phyloP scores from a whole-genome alignment of 2,888 invertebrate species.

The Platerodrilus igneus region DNA sequence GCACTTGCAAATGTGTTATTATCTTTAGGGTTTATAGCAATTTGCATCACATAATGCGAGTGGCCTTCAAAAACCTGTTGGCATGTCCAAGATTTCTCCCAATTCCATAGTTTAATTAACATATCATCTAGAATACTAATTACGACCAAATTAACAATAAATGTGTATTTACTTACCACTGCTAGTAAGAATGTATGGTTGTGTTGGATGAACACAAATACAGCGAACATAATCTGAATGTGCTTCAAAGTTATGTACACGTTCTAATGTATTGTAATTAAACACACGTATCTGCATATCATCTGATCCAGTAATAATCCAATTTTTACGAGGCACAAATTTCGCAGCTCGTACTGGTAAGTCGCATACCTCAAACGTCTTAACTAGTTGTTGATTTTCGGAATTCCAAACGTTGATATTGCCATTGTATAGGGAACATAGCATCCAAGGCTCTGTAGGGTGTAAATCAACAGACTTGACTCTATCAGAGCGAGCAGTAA shows the following conservation, averaged over 20 bases:
- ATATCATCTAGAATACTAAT: slow-evolving; percentile 75
- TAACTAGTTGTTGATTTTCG: slow-evolving; percentile 87
- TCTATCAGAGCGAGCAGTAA: slow-evolving; percentile 96
- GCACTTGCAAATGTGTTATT: slow-evolving; percentile 99
- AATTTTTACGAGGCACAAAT: slow-evolving; percentile 96
- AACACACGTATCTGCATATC: slow-evolving; percentile 93
- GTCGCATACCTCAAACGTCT: slow-evolving; percentile 92
- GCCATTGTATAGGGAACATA: slow-evolving; percentile 97
- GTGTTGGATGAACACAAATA: slow-evolving; percentile 95
- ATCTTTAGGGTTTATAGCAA: slow-evolving; percentile 98
- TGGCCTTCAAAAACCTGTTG: slow-evolving; percentile 99
- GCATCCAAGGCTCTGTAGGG: slow-evolving; percentile 97
- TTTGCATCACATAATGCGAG: slow-evolving; percentile 99
- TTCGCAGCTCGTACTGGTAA: slow-evolving; percentile 93
- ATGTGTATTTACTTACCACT: slow-evolving; percentile 69
- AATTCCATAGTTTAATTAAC: slow-evolving; percentile 98
- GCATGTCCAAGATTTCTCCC: slow-evolving; percentile 98
- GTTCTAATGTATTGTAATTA: slow-evolving; percentile 97
- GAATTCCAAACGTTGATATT: slow-evolving; percentile 99
- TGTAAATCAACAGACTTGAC: slow-evolving; percentile 98
- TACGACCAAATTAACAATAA: slow-evolving; percentile 1
- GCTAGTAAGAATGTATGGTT: slow-evolving; percentile 93
- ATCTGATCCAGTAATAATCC: slow-evolving; percentile 97
- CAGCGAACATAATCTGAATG: slow-evolving; percentile 97
- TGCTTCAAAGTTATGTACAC: slow-evolving; percentile 94